These are phyloP conservation scores for Cybosia mesomella DNA, from an alignment of 2,888 invertebrate genomes.

Conservation along the genomic window DNA sequence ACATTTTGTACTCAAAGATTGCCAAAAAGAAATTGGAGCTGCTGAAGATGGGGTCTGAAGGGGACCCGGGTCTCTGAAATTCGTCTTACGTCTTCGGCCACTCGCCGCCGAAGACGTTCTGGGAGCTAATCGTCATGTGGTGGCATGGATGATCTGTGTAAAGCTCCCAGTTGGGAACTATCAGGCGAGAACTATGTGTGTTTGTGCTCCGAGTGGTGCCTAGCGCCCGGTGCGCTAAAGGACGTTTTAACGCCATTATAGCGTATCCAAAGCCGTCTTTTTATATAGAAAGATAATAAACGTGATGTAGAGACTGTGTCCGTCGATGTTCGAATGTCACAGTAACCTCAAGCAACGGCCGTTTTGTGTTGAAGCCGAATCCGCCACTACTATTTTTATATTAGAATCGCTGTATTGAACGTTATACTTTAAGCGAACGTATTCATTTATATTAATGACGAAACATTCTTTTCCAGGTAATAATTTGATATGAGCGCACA, in stretches of 20 bases:
- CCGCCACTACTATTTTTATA: constrained; percentile 83
- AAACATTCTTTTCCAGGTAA: constrained; percentile 70
- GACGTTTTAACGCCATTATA: constrained; percentile 72
- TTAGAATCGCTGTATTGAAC: constrained; percentile 72
- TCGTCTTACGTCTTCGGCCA: constrained; percentile 90
- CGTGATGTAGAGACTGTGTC: constrained; percentile 77
- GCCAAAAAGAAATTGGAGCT: constrained; percentile 96
- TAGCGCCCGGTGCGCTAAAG: constrained; percentile 77
- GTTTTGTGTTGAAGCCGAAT: constrained; percentile 74
- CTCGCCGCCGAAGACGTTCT: constrained; percentile 90
- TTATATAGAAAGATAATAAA: constrained; percentile 71
- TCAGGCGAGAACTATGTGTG: constrained; percentile 77
- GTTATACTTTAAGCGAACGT: constrained; percentile 71
- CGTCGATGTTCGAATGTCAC: constrained; percentile 75
- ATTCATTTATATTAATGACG: constrained; percentile 71
- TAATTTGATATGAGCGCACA: constrained; percentile 85
- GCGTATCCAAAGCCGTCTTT: constrained; percentile 83
- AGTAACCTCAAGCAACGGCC: constrained; percentile 66
- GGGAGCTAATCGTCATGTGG: constrained; percentile 87
- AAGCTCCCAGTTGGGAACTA: constrained; percentile 76
- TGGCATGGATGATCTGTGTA: constrained; percentile 86
- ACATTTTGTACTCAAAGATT: constrained; percentile 96
- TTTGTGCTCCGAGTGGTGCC: constrained; percentile 83
- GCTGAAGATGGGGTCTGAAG: constrained; percentile 94
- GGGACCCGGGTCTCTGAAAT: constrained; percentile 90